Evolutionary conservation across 2,888 invertebrate genomes (phyloP), one percentile per base, ranked within the genome.

Genomic region (Caenorhabditis sp.): DNA sequence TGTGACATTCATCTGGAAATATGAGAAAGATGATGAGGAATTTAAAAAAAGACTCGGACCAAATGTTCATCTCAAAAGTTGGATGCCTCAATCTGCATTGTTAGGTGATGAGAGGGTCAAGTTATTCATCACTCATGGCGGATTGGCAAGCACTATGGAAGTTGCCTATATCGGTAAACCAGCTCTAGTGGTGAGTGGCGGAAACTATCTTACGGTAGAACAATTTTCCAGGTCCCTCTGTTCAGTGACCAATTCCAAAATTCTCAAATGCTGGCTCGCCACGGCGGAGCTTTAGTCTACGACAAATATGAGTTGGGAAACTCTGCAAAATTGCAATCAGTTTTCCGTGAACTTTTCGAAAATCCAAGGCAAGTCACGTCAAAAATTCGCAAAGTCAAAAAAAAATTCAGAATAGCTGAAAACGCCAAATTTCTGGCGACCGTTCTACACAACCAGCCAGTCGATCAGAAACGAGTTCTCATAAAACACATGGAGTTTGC

Each of bases 1-100:
- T 14, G 58, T 69, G 12, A 66, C 69, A 36, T 76, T 76, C 50
- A 68, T 76, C 10, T 71, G 70, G 70, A 75, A 75, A 27, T 75
- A 75, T 54, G 74, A 75, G 49, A 64, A 67, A 53, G 50, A 70
- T 51, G 71, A 67, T 14, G 36, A 14, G 10, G 58, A 67, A 5
- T 43, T 73, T 1, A 58, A 19, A 50, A 58, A 53, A 6, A 37
- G 19, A 19, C 53, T 73, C 14, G 68, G 69, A 3, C 24, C 26
- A 5, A 69, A 74, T 37, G 69, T 66, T 17, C 55, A 65, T 36
- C n/a, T 69, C 5, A 59, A 21, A 50, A 65, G 60, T 23, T 73
- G 73, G 73, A 58, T 73, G 17, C 73, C 73, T 51, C 73, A 73
- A 19, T 27, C 62, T 0, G 65, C 65, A 10, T 50, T 73, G 5